Conservation (phyloP, 2,797 vertebrate species). For the Poecilia gillii region DNA sequence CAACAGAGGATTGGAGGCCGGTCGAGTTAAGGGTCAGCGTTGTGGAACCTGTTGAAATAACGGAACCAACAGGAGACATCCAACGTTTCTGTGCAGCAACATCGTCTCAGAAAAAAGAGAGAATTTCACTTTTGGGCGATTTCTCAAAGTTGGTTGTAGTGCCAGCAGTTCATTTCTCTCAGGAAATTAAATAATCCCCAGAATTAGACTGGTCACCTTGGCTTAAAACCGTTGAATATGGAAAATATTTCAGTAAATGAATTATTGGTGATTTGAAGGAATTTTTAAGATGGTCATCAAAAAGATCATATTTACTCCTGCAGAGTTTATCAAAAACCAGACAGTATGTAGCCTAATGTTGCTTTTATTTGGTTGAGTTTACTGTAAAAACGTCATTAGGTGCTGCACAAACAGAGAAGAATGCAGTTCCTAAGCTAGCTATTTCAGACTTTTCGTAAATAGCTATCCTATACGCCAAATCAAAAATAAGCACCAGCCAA, state of each 20-base stretch:
- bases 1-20: slow-evolving; percentile 27
- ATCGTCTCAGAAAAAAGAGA: neutral
- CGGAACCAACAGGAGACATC: slow-evolving; percentile 22
- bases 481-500: too few species aligned
- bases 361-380: too few species aligned
- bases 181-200: neutral
- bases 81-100: slow-evolving; percentile 5
- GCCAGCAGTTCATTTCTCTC: neutral
- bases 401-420: too few species aligned
- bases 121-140: neutral
- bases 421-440: too few species aligned
- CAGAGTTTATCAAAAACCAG: too few species aligned
- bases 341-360: too few species aligned
- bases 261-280: neutral
- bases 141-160: neutral
- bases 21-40: slow-evolving; percentile 34
- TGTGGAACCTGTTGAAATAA: slow-evolving; percentile 25
- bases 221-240: neutral
- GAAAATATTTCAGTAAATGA: neutral
- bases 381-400: too few species aligned
- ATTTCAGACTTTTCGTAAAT: too few species aligned
- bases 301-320: too few species aligned
- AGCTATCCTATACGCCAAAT: too few species aligned
- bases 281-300: neutral
- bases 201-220: neutral